A percentile compares a stretch with the other conserved stretches of the same genome.
These are phyloP conservation scores for Brienomyrus longianalis DNA, from an alignment of 2,113 vertebrate genomes.

Conservation along the genomic window DNA sequence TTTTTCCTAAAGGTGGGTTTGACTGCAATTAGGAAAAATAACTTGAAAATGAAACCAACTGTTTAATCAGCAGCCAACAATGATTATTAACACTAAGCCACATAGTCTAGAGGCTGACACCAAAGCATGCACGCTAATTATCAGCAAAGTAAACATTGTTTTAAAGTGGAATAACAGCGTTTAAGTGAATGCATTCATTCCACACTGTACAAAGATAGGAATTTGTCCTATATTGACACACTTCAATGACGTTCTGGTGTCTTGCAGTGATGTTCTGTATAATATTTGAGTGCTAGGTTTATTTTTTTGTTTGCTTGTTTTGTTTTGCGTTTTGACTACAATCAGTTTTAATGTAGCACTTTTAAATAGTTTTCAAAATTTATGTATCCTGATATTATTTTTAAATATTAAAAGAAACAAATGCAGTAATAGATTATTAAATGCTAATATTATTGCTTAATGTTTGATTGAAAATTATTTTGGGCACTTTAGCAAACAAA, in stretches of 20 bases:
- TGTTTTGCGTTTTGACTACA: background rate
- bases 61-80: conserved; percentile 16
- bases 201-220: background rate
- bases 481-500: background rate
- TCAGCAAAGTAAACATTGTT: conserved; percentile 8
- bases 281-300: background rate
- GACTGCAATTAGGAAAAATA: conserved; percentile 23
- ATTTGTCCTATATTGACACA: background rate
- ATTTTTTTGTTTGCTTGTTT: background rate
- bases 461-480: background rate
- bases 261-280: background rate
- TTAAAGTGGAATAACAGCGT: conserved; percentile 3
- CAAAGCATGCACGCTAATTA: conserved; percentile 1
- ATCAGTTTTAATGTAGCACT: background rate
- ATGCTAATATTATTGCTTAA: background rate
- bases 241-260: background rate
- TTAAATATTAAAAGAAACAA: background rate
- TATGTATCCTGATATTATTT: background rate
- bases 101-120: background rate
- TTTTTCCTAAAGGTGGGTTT: conserved; percentile 5
- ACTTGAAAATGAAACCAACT: conserved; percentile 15
- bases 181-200: conserved; percentile 1
- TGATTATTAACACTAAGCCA: conserved; percentile 19
- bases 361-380: background rate
- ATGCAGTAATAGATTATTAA: background rate